phyloP scores from a whole-genome alignment of 2,113 vertebrate species.

The Leptobrachium ailaonicum region DNA sequence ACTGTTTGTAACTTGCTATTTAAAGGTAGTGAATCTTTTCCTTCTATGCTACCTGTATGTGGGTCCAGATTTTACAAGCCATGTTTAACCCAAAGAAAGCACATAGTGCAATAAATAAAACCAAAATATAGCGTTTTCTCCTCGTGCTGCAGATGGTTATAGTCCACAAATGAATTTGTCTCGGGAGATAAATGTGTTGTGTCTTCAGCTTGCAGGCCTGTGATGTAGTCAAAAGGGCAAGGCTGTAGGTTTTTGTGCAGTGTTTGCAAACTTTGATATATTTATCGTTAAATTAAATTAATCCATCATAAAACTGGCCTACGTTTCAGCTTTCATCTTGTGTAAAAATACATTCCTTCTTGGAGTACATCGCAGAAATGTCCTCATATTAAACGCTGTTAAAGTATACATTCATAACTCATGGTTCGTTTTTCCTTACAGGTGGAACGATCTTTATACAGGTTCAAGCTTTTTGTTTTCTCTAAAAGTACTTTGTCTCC shows the following conservation, averaged over 20 bases:
- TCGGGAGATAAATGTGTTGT: background rate
- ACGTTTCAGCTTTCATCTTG: conserved; percentile 56
- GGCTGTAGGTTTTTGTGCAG: conserved; percentile 44
- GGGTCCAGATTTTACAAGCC: too few species aligned
- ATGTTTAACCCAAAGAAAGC: too few species aligned
- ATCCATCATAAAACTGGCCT: conserved; percentile 56
- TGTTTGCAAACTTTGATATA: conserved; percentile 54
- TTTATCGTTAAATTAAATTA: conserved; percentile 56
- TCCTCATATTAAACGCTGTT: conserved; percentile 59
- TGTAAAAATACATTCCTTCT: conserved; percentile 59
- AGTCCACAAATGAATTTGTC: background rate
- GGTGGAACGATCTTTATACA: conserved; percentile 59
- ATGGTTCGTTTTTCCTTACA: conserved; percentile 59
- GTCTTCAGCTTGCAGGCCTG: background rate
- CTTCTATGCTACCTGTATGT: too few species aligned
- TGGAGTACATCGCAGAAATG: conserved; percentile 55
- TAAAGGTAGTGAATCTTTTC: too few species aligned
- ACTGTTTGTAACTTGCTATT: too few species aligned
- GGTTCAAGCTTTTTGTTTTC: conserved; percentile 56
- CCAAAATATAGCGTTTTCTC: too few species aligned
- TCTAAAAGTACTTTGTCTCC: conserved; percentile 52
- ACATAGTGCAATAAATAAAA: too few species aligned
- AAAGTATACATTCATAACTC: conserved; percentile 57
- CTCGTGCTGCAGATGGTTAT: background rate
- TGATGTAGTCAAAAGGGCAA: conserved; percentile 3